Evolutionary conservation across 1,140 invertebrate genomes (phyloP), one percentile per base, ranked within the genome.

Genomic region (Eciton burchellii): DNA sequence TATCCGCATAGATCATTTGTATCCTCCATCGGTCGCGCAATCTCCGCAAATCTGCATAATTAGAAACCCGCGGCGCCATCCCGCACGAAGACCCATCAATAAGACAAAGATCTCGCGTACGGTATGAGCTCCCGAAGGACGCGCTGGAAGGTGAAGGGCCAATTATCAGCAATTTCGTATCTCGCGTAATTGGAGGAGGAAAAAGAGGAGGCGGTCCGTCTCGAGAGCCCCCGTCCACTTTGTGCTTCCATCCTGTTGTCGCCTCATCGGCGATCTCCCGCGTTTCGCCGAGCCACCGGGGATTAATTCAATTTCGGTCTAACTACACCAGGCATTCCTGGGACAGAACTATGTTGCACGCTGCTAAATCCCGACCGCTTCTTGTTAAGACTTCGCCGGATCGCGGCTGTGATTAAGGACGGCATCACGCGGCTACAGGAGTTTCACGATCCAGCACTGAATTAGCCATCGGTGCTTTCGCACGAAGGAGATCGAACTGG

Each of bases 161-260:
- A 84, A 87, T 87, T 87, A 87, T 29, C 74, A 52, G 57, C 84
- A 86, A 87, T 87, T 87, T 87, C 63, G 86, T 83, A 70, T 84
- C 82, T 84, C 82, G 73, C 47, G 62, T 87, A 87, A 87, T 87
- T 86, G 86, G 82, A 52, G 49, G 43, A 86, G 56, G 73, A 77
- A 52, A 74, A 82, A 54, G 21, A 54, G 54, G 19, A 24, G 41
- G 56, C 54, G 19, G 68, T 52, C 26, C 70, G 52, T 86, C 81
- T 83, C 79, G 45, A 87, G 60, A 19, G 29, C 71, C 62, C 12
- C 49, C 47, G 19, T 59, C n/a, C 19, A 35, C 8, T 54, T 26
- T 16, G 54, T 21, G 52, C 21, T 79, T 72, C n/a, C 54, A 57
- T 19, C 56, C 45, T n/a, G 24, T 3, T 76, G 59, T 49, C 70